Percentiles rank a stretch among this genome's conserved stretches.
phyloP scores from a whole-genome alignment of 2,888 invertebrate species.

The Campoplex nolae region DNA sequence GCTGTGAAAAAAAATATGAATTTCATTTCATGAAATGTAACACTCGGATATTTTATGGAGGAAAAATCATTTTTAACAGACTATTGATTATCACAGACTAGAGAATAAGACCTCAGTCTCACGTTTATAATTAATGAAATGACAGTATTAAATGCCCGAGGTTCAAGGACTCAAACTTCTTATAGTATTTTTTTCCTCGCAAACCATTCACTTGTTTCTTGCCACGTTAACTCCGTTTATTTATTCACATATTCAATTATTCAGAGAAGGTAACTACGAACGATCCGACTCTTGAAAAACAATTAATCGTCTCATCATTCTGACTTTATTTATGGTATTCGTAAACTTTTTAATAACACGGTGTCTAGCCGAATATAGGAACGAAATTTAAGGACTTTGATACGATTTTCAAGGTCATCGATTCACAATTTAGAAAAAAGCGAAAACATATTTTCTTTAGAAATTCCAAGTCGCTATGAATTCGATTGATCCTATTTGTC shows the following conservation, averaged over 20 bases:
- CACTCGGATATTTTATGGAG: not conserved
- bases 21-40: not conserved
- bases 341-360: too few species aligned
- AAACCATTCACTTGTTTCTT: not conserved
- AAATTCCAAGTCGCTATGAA: too few species aligned
- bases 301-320: not conserved
- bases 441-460: too few species aligned
- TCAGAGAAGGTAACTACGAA: not conserved
- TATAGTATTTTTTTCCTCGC: not conserved
- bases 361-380: too few species aligned
- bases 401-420: too few species aligned
- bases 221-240: not conserved
- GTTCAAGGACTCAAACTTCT: slow-evolving; percentile 65
- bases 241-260: not conserved
- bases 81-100: slow-evolving; percentile 2
- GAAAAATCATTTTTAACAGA: not conserved
- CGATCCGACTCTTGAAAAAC: not conserved
- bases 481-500: too few species aligned
- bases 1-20: not conserved
- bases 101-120: slow-evolving; percentile 33
- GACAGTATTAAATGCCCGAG: slow-evolving; percentile 81
- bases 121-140: slow-evolving; percentile 67
- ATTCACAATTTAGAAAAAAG: too few species aligned
- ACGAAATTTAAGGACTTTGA: too few species aligned
- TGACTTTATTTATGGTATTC: not conserved